Conservation (phyloP, 2,888 invertebrate genomes). For the Cataglyphis rosenhaueri region DNA sequence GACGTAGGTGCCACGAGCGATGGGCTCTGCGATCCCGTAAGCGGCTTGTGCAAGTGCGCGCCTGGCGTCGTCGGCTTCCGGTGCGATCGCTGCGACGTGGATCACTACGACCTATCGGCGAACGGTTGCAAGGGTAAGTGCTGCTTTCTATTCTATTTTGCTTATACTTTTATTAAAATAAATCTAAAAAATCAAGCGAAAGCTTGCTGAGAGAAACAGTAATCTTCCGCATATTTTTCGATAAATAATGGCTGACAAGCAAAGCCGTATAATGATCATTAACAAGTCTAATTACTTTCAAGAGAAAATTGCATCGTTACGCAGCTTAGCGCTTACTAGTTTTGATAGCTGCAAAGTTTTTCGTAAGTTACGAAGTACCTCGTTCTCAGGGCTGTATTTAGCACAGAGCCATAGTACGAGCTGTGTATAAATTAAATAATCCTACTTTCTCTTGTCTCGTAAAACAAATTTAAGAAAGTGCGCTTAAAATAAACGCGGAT, state of each 20-base stretch:
- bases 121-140: constrained; percentile 90
- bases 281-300: constrained; percentile 6
- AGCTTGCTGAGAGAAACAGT: neutral
- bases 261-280: neutral
- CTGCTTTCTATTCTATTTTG: neutral
- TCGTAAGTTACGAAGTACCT: neutral
- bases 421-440: neutral
- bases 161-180: neutral
- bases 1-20: constrained; percentile 89
- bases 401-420: neutral
- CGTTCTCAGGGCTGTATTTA: neutral
- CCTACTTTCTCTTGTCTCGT: neutral
- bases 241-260: neutral
- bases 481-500: neutral
- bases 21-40: constrained; percentile 90
- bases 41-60: constrained; percentile 93
- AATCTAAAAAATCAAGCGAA: neutral
- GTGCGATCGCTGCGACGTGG: constrained; percentile 91
- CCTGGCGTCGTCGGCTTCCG: constrained; percentile 92
- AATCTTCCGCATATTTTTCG: neutral
- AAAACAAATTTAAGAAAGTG: constrained; percentile 2
- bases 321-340: neutral
- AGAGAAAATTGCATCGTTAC: constrained; percentile 2
- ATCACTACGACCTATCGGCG: constrained; percentile 90
- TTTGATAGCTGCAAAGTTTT: constrained; percentile 13